Conservation (phyloP, 2,113 vertebrate species). For the Dromiciops gliroides region DNA sequence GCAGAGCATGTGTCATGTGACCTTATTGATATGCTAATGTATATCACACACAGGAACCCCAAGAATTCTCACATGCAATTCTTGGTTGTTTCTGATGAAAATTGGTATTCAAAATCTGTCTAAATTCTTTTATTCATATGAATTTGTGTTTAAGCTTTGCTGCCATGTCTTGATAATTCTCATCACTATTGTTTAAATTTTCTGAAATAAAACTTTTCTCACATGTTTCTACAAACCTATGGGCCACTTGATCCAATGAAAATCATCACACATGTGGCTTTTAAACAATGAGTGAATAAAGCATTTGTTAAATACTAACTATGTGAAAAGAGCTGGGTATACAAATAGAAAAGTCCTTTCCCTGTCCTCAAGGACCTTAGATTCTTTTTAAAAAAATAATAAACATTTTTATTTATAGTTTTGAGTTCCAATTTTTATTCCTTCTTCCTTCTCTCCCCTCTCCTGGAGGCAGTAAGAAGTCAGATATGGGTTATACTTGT, state of each 20-base stretch:
- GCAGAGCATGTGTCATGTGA: slow-evolving; percentile 71
- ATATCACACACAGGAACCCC: slow-evolving; percentile 37
- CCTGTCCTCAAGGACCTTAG: background rate
- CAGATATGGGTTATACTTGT: too few species aligned
- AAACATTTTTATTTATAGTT: too few species aligned
- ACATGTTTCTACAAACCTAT: slow-evolving; percentile 42
- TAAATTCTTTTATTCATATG: slow-evolving; percentile 74
- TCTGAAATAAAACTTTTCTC: slow-evolving; percentile 70
- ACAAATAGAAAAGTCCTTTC: background rate
- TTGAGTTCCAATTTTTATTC: too few species aligned
- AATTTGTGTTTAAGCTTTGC: slow-evolving; percentile 62
- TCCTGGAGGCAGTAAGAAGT: too few species aligned
- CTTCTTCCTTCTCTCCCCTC: too few species aligned
- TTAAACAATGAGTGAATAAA: slow-evolving; percentile 8
- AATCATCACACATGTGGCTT: slow-evolving; percentile 25
- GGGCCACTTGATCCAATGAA: slow-evolving; percentile 56
- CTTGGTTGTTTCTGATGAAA: slow-evolving; percentile 77
- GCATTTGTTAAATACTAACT: background rate
- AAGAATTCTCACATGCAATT: slow-evolving; percentile 58
- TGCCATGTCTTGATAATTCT: slow-evolving; percentile 68
- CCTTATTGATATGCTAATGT: slow-evolving; percentile 76
- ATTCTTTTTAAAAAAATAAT: too few species aligned
- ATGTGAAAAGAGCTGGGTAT: background rate
- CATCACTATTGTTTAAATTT: slow-evolving; percentile 77
- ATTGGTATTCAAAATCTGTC: slow-evolving; percentile 74